Evolutionary conservation across 2,797 vertebrate genomes (phyloP), one percentile per base, ranked within the genome.

Genomic region (Stomatorhinus walkeri): DNA sequence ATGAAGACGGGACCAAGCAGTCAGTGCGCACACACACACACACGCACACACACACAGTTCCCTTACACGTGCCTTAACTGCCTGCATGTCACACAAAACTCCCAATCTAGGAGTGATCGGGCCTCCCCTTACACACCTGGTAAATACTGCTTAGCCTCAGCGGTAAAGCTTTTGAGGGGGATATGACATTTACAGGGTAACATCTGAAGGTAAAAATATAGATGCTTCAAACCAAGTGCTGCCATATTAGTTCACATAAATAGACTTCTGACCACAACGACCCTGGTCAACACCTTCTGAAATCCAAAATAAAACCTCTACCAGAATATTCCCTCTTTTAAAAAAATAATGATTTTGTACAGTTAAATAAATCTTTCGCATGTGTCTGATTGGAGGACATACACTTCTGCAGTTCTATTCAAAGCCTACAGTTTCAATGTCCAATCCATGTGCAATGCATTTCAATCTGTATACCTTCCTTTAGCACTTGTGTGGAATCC

Each of bases 331-430:
- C 68, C 85, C 72, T 89, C 88, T 83, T 32, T 87, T 87, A 87
- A 85, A 89, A 89, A 89, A 89, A 89, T 89, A 89, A 87, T 89
- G 40, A 49, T 64, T 89, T 87, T 87, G 36, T 87, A 87, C 40
- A 83, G 24, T 61, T 89, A 89, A 87, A 89, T 87, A 89, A 61
- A 68, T 79, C 54, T 51, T 79, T 24, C 24, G 51, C 40, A 52
- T 79, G 9, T 76, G 22, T 46, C n/a, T 4, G 9, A 19, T 5
- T 43, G 36, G 51, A 87, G 14, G 32, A 76, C 32, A 43, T 87
- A 22, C 59, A 56, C 14, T 12, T 28, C 61, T 22, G 36, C 46
- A 14, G 28, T 46, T 83, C 52, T 24, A 14, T 46, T 49, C 48
- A 36, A 86, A 68, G 16, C n/a, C 61, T 48, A 61, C 40, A 61